These are phyloP conservation scores for Vombatus ursinus DNA, from an alignment of 2,113 vertebrate genomes.

Conservation along the genomic window DNA sequence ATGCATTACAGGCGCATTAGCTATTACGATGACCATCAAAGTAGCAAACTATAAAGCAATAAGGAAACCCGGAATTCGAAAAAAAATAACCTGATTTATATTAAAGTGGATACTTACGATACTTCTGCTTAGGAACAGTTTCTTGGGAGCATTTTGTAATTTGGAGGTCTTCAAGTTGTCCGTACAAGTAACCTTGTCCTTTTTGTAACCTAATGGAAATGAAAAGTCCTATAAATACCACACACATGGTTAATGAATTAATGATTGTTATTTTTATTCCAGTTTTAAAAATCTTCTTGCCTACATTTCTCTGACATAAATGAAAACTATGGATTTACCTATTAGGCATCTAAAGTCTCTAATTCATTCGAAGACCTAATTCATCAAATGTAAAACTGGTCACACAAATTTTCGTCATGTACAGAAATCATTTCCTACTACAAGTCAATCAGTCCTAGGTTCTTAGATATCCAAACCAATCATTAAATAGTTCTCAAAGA, in stretches of 20 bases:
- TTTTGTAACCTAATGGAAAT: slow-evolving; percentile 66
- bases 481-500: not conserved
- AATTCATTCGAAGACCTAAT: not conserved
- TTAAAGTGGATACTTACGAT: slow-evolving; percentile 47
- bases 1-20: no score
- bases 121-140: slow-evolving; percentile 68
- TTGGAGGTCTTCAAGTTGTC: slow-evolving; percentile 67
- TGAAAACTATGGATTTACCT: not conserved
- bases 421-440: not conserved
- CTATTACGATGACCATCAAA: not conserved
- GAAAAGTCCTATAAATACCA: slow-evolving; percentile 26
- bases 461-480: not conserved
- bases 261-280: slow-evolving; percentile 9
- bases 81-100: slow-evolving; percentile 26
- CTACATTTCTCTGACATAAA: not conserved
- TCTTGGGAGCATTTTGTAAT: slow-evolving; percentile 70
- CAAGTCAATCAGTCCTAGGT: not conserved
- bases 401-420: not conserved
- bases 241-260: not conserved
- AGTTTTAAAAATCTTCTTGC: not conserved
- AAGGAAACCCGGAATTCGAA: slow-evolving; percentile 25
- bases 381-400: not conserved
- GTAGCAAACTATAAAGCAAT: slow-evolving; percentile 12
- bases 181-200: slow-evolving; percentile 71
- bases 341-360: slow-evolving; percentile 7